Evolutionary conservation across 64 coral and sea anemone species (phyloP).

Genomic region (Actinia equina): DNA sequence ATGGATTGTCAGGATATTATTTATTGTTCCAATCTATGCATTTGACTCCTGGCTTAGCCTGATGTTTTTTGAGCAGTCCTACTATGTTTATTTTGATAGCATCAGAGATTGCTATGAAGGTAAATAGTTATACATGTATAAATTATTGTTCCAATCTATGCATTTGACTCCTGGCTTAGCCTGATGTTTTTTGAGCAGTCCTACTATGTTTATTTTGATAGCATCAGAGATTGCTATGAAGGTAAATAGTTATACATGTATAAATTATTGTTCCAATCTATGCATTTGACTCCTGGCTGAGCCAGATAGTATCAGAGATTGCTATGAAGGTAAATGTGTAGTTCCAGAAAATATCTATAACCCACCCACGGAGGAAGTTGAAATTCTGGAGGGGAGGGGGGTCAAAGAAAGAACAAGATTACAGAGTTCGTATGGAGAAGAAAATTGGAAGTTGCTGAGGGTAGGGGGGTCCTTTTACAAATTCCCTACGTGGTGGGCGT

Average conservation of each 20-base stretch:
- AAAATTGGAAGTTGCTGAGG: too few relatives aligned
- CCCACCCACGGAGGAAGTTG: too few relatives aligned
- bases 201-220: conserved; percentile 91
- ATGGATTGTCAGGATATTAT: conserved; percentile 97
- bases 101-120: conserved; percentile 96
- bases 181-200: conserved; percentile 94
- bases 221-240: not conserved
- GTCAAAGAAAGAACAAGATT: too few relatives aligned
- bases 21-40: conserved; percentile 96
- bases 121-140: conserved; percentile 15
- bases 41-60: conserved; percentile 98
- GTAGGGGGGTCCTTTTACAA: too few relatives aligned
- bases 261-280: not conserved
- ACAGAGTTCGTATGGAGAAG: too few relatives aligned
- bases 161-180: too few relatives aligned
- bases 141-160: not conserved
- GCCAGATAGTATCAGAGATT: not conserved
- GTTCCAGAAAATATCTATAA: too few relatives aligned
- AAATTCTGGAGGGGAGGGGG: too few relatives aligned
- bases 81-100: conserved; percentile 96
- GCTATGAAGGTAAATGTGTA: too few relatives aligned
- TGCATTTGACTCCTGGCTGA: too few relatives aligned
- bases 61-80: conserved; percentile 97
- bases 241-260: not conserved
- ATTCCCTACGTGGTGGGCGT: too few relatives aligned